Evolutionary conservation across 30 jellyfish, hydroid and myxozoan species (phyloP), one percentile per base, ranked within the genome.

Genomic region (Clytia hemisphaerica): DNA sequence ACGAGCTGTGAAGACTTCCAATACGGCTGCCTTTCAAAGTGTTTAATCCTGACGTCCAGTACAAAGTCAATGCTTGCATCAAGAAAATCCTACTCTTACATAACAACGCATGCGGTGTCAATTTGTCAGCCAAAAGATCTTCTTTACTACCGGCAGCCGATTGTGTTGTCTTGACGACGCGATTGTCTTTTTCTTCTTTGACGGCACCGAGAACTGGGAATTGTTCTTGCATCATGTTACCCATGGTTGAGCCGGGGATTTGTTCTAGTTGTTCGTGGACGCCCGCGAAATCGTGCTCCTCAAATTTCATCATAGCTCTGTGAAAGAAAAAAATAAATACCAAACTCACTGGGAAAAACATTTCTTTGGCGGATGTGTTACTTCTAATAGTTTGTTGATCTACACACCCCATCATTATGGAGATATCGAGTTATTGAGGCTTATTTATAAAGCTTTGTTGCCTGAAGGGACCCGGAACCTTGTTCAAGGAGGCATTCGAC

Each of bases 21-120:
- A 49, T 71, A 19, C 95, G 75, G 69, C 95, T 90, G 28, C 98
- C 98, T 64, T 82, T 91, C 80, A 91, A 57, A 0, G 99, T 91
- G 55, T 77, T 91, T 34, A 91, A 59, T 22, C 99, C 99, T 14
- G 99, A 91, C 22, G 95, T 82, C 99, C 99, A 91, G 49, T 91
- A 91, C 72, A 82, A 58, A 2, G 99, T 82, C 54, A 91, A 55
- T 6, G 99, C 99, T 45, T 91, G 95, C 82, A 91, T 48, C 77
- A 91, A 67, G 45, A 70, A 73, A 25, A 82, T 42, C 26, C 93
- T 92, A 34, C 99, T 81, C 55, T 91, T 88, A 25, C 61, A 83
- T 18, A 84, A 73, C 53, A 91, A 79, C 9, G 80, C 80, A 26
- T 73, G 65, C 7, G 95, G 94, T 21, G 69, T 67, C 92, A 87